phyloP scores from a whole-genome alignment of 2,888 invertebrate genomes.

The Melanotus villosus region DNA sequence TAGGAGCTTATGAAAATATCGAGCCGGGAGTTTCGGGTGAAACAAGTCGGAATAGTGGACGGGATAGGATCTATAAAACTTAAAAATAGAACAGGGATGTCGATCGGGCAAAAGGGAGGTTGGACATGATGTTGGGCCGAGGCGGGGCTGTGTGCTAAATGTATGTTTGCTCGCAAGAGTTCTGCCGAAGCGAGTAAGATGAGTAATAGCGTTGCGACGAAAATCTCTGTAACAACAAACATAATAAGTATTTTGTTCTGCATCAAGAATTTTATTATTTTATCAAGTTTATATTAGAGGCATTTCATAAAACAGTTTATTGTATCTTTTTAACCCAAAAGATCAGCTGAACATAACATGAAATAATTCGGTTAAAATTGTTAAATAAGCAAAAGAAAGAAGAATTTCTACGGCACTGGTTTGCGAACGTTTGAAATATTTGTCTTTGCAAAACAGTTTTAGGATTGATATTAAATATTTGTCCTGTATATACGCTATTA shows the following conservation, averaged over 20 bases:
- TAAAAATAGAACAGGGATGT: constrained; percentile 68
- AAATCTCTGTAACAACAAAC: constrained; percentile 79
- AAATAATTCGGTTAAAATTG: no score
- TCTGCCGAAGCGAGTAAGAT: constrained; percentile 85
- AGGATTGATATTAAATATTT: constrained; percentile 13
- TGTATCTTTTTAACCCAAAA: no score
- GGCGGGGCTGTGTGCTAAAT: constrained; percentile 76
- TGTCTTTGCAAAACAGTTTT: background rate
- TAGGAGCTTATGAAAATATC: background rate
- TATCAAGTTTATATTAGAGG: no score
- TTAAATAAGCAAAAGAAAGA: no score
- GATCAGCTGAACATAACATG: no score
- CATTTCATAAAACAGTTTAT: no score
- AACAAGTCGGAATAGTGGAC: constrained; percentile 10
- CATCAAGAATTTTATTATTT: background rate
- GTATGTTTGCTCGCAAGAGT: constrained; percentile 88
- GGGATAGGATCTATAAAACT: constrained; percentile 38
- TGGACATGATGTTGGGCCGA: constrained; percentile 64
- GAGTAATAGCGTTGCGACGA: constrained; percentile 86
- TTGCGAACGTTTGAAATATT: background rate
- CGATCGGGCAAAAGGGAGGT: constrained; percentile 66
- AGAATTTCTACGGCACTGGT: background rate
- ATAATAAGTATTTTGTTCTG: constrained; percentile 15
- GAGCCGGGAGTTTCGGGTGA: constrained; percentile 2
- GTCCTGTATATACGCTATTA: background rate